These are phyloP conservation scores for Hirtodrosophila trivittata DNA, from an alignment of 2,888 invertebrate genomes.

Conservation along the genomic window DNA sequence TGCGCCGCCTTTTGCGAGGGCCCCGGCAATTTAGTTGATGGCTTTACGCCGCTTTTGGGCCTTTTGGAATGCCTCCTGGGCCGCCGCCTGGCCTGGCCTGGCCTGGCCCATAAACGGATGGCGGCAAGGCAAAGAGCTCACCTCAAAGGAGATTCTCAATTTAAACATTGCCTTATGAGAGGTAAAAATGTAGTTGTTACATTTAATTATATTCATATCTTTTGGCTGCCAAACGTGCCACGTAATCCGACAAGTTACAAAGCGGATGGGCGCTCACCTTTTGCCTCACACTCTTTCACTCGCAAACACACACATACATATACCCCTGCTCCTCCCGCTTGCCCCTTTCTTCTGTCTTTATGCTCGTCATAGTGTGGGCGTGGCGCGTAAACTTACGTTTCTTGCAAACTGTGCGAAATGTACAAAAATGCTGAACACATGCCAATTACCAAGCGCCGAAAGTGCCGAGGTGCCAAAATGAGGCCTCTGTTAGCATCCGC, in stretches of 20 bases:
- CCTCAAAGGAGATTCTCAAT: constrained; percentile 34
- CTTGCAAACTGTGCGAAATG: constrained; percentile 72
- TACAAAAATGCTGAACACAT: constrained; percentile 78
- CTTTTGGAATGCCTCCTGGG: constrained; percentile 7
- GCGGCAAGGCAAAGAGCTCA: constrained; percentile 36
- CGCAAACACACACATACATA: no score
- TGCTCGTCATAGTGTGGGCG: constrained; percentile 18
- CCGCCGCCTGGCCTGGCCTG: no score
- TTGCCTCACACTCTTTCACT: not conserved
- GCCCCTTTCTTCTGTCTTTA: not conserved
- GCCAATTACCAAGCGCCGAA: constrained; percentile 69
- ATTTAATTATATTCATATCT: constrained; percentile 77
- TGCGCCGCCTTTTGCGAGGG: constrained; percentile 35
- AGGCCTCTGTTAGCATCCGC: constrained; percentile 52
- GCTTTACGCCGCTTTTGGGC: constrained; percentile 53
- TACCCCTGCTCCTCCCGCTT: constrained; percentile 1
- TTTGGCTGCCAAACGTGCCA: constrained; percentile 69
- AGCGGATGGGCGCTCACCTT: constrained; percentile 22
- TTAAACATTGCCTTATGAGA: constrained; percentile 65
- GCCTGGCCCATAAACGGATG: constrained; percentile 52
- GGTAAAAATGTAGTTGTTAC: constrained; percentile 77
- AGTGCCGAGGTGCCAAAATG: constrained; percentile 76
- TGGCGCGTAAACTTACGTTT: constrained; percentile 51
- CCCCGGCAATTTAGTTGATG: constrained; percentile 70
- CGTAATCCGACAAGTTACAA: constrained; percentile 66